Base-by-base conservation (phyloP, 2,113 vertebrate species). In the Podilymbus podiceps region DNA sequence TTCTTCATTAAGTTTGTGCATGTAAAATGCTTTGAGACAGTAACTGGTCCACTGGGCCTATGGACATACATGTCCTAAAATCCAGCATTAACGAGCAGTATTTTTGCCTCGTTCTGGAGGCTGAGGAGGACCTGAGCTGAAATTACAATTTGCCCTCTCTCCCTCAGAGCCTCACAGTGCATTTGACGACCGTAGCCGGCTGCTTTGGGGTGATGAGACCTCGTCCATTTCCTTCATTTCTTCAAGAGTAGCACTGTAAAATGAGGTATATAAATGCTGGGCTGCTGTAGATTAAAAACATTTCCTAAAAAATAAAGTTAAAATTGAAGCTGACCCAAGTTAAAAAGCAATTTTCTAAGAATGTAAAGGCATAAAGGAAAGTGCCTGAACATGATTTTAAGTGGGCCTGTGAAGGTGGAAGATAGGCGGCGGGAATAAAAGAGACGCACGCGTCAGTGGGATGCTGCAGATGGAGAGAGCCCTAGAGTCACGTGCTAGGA, bases 271-370 rank as follows among this genome's bases (percentile, higher is more conserved):
- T 88, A 96, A 85, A 93, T 85, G 90, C 89, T 83, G 91, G 94
- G 85, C 94, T 95, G 95, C 89, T 55, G 46, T 56, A 62, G 96
- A 95, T 97, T 85, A 96, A 81, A 95, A 89, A 88, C 56, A 86
- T 97, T 97, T 90, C 82, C 77, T 95, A 92, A 94, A 97, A 75
- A 83, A 95, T 96, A 91, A 94, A 96, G 92, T 82, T 82, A 96
- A 95, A 93, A 97, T 93, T 95, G 97, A 97, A 98, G 94, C 83
- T 91, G 98, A 97, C 89, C 95, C 63, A 71, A 94, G 89, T 95
- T 92, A 96, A 97, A 93, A 96, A 98, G 93, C 93, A 97, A 98
- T 97, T 97, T 97, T 91, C 94, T 77, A 88, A 96, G 90, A 90
- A 95, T 94, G 87, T 72, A 49, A 82, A 97, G 96, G 94, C 82